Evolutionary conservation across 2,888 invertebrate genomes (phyloP), one percentile per base, ranked within the genome.

Genomic region (Athrips mouffetella): DNA sequence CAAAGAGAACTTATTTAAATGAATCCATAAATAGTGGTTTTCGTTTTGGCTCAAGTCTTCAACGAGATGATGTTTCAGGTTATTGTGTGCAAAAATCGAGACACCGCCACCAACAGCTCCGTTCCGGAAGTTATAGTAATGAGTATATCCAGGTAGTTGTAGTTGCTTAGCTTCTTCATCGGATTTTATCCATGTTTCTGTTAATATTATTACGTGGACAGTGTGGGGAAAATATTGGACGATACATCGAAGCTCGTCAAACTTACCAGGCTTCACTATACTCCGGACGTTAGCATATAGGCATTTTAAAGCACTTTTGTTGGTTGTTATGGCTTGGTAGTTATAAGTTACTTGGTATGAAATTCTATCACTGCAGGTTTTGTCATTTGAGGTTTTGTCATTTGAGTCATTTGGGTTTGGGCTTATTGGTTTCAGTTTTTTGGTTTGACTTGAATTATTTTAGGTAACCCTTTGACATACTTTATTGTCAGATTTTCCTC

Each of bases 1-100:
- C 2, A 33, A 2, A 7, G 13, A 6, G 8, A 33, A 33, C 15
- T 33, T 58, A 6, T 53, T 3, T n/a, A 54, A 0, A 20, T 55
- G 51, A 21, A 57, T 45, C 55, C 55, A 57, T 16, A 56, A 33
- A 15, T 45, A 57, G 25, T 60, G 53, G 11, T 47, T 55, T 3
- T 51, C 51, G n/a, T 54, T 47, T n/a, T 31, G 0, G 52, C 4
- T 13, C 2, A 33, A 8, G n/a, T 33, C 13, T 16, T 13, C 33
- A 4, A 13, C 8, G 3, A 11, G 6, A 5, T 41, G 40, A 27
- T 55, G 54, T 29, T 52, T 49, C 1, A 55, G 1, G n/a, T 47
- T 44, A 16, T 55, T 48, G 11, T 54, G 39, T 13, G 39, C 53
- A 37, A 47, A 54, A 3, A 57, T 55, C 3, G 52, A 57, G 1